phyloP scores from a whole-genome alignment of 2,113 vertebrate species.

The Protobothrops flavoviridis region DNA sequence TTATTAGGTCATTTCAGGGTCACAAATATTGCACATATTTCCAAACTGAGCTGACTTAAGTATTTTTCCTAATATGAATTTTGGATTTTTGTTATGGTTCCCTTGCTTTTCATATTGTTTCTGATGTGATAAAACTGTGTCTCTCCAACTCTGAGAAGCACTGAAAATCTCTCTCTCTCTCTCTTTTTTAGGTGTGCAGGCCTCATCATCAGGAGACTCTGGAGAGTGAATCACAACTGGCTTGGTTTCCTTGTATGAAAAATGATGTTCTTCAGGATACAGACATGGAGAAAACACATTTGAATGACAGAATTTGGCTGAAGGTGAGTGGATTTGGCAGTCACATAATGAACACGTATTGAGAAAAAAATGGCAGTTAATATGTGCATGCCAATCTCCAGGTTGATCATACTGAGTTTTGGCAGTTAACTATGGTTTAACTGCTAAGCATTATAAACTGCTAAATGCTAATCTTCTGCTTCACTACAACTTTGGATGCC shows the following conservation, averaged over 20 bases:
- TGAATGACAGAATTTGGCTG: constrained; percentile 74
- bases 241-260: constrained; percentile 85
- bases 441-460: not conserved
- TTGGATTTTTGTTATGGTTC: not conserved
- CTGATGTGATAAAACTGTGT: not conserved
- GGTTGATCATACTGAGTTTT: not conserved
- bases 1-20: not conserved
- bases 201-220: constrained; percentile 68
- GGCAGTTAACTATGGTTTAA: not conserved
- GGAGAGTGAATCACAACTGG: constrained; percentile 61
- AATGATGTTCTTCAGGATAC: constrained; percentile 54
- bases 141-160: not conserved
- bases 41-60: not conserved
- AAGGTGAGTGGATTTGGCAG: constrained; percentile 74
- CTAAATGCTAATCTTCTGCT: not conserved
- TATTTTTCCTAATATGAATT: not conserved
- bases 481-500: not conserved
- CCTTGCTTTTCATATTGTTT: not conserved
- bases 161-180: constrained; percentile 17
- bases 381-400: not conserved
- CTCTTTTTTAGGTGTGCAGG: constrained; percentile 77
- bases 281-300: constrained; percentile 56
- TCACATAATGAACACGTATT: not conserved
- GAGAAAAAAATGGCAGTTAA: not conserved
- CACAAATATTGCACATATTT: not conserved